Base-by-base conservation (phyloP, 2,113 vertebrate genomes). In the Mystacornis crossleyi region DNA sequence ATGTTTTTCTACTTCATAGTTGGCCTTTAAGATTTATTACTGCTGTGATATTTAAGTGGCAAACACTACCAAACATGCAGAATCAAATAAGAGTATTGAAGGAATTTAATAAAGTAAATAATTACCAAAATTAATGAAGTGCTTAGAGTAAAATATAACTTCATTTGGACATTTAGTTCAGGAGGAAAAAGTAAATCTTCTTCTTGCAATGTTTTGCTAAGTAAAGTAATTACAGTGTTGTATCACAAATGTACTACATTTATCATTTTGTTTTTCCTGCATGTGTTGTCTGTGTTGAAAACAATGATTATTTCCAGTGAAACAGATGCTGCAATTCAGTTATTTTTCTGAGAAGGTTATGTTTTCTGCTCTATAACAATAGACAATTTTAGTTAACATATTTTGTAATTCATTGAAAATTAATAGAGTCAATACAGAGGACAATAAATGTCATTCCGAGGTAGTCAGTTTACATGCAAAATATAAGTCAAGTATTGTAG, bases 311-410 rank as follows among this genome's bases (percentile, higher is more conserved):
- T 95, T 96, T 90, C 81, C 65, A 67, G 42, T 96, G 81, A 95
- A 93, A 72, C 23, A 91, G 78, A 88, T 85, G 57, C 45, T 72
- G 6, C 53, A 77, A 81, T 85, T 89, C 83, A 93, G 93, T 98
- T 97, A 92, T 94, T 98, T 97, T 98, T 96, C 83, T 45, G 18
- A 54, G 20, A 60, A 97, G 81, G 95, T 97, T 97, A 87, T 58
- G 38, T 78, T 94, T 89, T 47, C 88, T 87, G 48, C 78, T 96
- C 88, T 86, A 60, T 91, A 97, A 85, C 79, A 94, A 78, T 81
- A 88, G 79, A 78, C 34, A 86, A 94, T 95, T 98, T 93, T 92
- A 98, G 98, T 98, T 92, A 97, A 36, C 8, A n/a, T 9, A 16
- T 43, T 81, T 51, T 86, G 12, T 40, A 73, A 26, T 77, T 65